Percentiles rank a stretch among this genome's conserved stretches.
Conservation (phyloP, 2,113 vertebrate genomes). For the Cinclus mexicanus region DNA sequence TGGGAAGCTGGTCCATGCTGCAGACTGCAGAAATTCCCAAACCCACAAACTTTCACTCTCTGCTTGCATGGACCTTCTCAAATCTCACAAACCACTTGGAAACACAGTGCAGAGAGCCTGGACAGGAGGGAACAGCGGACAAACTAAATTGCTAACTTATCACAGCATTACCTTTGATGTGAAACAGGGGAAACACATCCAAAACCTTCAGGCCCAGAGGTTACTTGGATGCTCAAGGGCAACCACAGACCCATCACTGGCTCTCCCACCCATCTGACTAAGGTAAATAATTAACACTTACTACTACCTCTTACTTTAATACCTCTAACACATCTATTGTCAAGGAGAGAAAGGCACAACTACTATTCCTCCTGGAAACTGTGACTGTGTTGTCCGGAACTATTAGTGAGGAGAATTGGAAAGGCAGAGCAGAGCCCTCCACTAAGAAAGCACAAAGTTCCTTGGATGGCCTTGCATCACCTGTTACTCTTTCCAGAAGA, state of each 20-base stretch:
- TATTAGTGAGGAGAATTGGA: background rate
- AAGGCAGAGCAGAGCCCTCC: background rate
- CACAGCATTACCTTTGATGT: background rate
- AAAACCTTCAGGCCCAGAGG: background rate
- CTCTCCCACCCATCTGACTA: accelerated
- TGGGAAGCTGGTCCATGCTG: background rate
- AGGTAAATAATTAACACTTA: background rate
- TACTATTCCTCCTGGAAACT: background rate
- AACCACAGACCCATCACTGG: background rate
- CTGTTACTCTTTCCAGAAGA: background rate
- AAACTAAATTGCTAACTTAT: accelerated
- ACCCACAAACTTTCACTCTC: too few species aligned
- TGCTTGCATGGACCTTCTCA: background rate
- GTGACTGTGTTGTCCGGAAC: background rate
- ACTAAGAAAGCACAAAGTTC: background rate
- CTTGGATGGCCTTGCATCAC: background rate
- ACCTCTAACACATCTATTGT: background rate
- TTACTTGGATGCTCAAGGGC: background rate
- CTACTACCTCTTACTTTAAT: background rate
- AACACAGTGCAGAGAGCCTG: background rate
- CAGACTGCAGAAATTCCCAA: background rate
- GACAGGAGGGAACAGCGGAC: background rate
- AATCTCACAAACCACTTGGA: background rate
- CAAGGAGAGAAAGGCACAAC: background rate
- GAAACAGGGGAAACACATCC: background rate